Evolutionary conservation across 2,113 vertebrate species (phyloP).

Genomic region (Lepisosteus oculatus): DNA sequence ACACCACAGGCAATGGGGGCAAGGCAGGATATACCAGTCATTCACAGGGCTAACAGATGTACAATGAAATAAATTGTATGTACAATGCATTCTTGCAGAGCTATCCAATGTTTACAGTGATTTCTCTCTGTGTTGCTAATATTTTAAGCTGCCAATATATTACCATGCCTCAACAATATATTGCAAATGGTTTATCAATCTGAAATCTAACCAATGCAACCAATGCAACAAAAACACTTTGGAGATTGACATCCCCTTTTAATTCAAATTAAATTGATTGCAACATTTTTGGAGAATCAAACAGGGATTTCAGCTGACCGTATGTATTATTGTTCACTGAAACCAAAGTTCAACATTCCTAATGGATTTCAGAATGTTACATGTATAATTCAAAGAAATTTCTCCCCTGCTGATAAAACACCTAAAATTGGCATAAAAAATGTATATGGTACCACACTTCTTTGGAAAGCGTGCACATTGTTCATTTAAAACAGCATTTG

Average conservation of each 20-base stretch:
- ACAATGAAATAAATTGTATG: too few relatives aligned
- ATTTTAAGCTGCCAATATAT: too few relatives aligned
- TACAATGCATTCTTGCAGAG: too few relatives aligned
- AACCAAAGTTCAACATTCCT: not conserved
- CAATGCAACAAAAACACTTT: not conserved
- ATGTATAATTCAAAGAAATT: conserved; percentile 17
- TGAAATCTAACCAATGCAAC: too few relatives aligned
- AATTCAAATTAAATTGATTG: not conserved
- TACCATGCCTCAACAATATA: too few relatives aligned
- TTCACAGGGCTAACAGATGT: too few relatives aligned
- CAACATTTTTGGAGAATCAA: not conserved
- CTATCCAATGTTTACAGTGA: too few relatives aligned
- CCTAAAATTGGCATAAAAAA: conserved; percentile 19
- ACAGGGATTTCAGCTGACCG: not conserved
- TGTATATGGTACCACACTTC: not conserved
- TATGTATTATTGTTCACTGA: conserved; percentile 12
- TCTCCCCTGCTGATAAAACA: conserved; percentile 4
- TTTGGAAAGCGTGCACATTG: not conserved
- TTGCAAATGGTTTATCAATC: too few relatives aligned
- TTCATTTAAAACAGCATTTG: not conserved
- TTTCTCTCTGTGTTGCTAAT: too few relatives aligned
- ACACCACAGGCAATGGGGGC: too few relatives aligned
- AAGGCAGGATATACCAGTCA: too few relatives aligned
- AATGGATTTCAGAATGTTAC: conserved; percentile 23
- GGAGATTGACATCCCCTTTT: not conserved